A percentile compares a stretch with the other conserved stretches of the same genome.
These are phyloP conservation scores for Vombatus ursinus DNA, from an alignment of 2,113 vertebrate genomes.

Conservation along the genomic window DNA sequence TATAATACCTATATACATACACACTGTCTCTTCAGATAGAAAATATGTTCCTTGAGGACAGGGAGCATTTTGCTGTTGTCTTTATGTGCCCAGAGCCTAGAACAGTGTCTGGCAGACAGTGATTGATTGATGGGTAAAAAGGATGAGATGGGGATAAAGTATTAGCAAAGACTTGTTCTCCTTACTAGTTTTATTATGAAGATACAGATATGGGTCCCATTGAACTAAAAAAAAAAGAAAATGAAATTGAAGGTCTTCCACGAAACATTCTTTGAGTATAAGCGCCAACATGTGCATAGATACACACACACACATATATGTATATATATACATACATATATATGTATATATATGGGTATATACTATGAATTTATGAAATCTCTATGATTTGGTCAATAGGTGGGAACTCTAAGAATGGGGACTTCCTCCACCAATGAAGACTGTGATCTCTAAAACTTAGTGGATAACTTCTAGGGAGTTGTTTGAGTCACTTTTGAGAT, in stretches of 20 bases:
- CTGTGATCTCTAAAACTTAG: no score
- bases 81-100: background rate
- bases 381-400: no score
- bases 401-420: no score
- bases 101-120: background rate
- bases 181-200: background rate
- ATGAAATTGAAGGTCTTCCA: background rate
- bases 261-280: background rate
- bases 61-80: background rate
- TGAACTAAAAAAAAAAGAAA: background rate
- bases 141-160: background rate
- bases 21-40: background rate
- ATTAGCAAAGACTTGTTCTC: background rate
- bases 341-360: no score
- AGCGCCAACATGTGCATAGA: no score
- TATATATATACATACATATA: no score
- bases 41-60: background rate
- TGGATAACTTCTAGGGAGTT: no score
- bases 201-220: background rate
- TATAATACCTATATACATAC: background rate
- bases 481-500: no score
- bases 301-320: no score
- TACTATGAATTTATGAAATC: no score
- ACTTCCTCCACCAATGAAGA: no score
- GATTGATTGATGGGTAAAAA: background rate